Evolutionary conservation across 2,888 invertebrate species (phyloP).

Genomic region (Agrochola litura): DNA sequence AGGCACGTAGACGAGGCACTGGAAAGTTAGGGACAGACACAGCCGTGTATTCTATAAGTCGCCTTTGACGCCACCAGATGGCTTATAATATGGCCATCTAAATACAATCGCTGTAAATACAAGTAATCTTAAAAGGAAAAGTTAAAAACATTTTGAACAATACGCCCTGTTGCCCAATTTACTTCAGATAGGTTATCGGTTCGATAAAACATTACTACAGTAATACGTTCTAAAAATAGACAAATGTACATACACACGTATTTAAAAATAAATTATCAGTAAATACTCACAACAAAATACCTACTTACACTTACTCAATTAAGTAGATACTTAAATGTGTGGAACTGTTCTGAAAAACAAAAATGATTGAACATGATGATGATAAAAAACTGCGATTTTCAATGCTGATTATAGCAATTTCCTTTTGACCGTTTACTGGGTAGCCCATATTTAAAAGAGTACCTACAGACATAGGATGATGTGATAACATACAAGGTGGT

Average conservation of each 20-base stretch:
- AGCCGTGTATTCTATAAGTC: not conserved
- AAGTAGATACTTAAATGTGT: not conserved
- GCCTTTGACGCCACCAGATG: not conserved
- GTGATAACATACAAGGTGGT: not conserved
- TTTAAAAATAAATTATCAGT: conserved; percentile 46
- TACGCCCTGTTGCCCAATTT: conserved; percentile 6
- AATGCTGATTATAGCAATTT: not conserved
- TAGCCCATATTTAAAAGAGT: not conserved
- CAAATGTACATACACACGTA: not conserved
- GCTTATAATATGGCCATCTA: not conserved
- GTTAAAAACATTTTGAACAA: not conserved
- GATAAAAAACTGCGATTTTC: not conserved
- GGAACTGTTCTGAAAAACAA: conserved; percentile 1
- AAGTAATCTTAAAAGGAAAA: conserved; percentile 26
- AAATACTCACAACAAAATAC: not conserved
- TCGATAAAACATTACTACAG: conserved; percentile 21
- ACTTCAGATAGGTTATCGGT: conserved; percentile 35
- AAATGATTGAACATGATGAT: not conserved
- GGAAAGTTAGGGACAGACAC: not conserved
- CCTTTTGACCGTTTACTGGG: too few relatives aligned
- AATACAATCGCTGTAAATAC: not conserved
- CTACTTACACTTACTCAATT: conserved; percentile 9
- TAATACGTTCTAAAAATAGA: conserved; percentile 43
- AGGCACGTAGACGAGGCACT: too few relatives aligned
- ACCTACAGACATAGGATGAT: not conserved